Evolutionary conservation across 2,797 vertebrate species (phyloP).

Genomic region (Sebastes taczanowskii): DNA sequence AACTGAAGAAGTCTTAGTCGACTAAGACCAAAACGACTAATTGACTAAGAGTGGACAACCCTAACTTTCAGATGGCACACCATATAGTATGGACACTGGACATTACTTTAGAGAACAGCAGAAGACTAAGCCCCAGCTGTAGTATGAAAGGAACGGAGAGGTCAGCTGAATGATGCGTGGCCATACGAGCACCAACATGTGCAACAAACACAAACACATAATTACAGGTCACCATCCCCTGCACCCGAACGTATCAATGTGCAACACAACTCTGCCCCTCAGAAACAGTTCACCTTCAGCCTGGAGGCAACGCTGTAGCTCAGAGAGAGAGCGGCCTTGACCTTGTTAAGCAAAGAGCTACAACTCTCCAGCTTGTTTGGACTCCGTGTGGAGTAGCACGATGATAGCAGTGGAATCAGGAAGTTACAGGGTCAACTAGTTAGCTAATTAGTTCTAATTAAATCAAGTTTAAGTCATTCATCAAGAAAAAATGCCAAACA

Average conservation of each 20-base stretch:
- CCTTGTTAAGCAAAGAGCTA: constrained; percentile 37
- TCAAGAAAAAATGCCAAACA: neutral
- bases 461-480: neutral
- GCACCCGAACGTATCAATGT: constrained; percentile 26
- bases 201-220: constrained; percentile 6
- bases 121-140: neutral
- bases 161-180: constrained; percentile 42
- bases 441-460: neutral
- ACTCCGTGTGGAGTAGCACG: neutral
- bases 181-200: constrained; percentile 21
- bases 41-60: too few relatives aligned
- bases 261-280: constrained; percentile 10
- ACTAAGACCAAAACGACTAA: too few relatives aligned
- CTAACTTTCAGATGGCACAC: too few relatives aligned
- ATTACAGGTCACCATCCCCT: constrained; percentile 32
- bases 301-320: constrained; percentile 34
- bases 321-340: constrained; percentile 26
- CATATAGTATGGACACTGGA: too few relatives aligned
- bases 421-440: neutral
- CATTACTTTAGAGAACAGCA: neutral
- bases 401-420: neutral
- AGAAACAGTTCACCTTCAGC: constrained; percentile 37
- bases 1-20: too few relatives aligned
- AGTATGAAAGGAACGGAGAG: neutral
- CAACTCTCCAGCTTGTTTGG: neutral